Base-by-base conservation (phyloP, 2,113 vertebrate genomes). In the Acanthochromis polyacanthus region DNA sequence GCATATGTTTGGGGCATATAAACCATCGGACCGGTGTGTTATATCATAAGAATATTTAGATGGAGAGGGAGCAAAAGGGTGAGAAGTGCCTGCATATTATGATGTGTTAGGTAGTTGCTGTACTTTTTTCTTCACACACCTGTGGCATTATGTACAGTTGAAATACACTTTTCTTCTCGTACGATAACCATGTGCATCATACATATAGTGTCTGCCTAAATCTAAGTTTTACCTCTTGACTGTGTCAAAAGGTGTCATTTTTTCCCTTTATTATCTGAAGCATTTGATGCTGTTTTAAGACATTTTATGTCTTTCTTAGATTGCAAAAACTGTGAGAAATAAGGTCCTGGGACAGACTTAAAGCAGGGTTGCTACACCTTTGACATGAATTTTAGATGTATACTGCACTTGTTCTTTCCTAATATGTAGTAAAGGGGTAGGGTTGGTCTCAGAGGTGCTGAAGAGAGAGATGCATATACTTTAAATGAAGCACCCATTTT, bases 1-100 rank as follows among this genome's bases (percentile, higher is more conserved):
- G 57, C 87, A 84, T 80, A 65, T 82, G 86, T 85, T 80, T 72
- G 40, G 32, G 73, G 55, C 56, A 62, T 17, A 76, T 81, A 65
- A 68, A 87, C 58, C 67, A n/a, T 23, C 53, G 20, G 23, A 36
- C 53, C 59, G 40, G 65, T 57, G 16, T 43, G 57, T 48, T 61
- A 71, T 68, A 57, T 50, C 65, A 77, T 71, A 52, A 19, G 36
- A 4, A 46, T 71, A 72, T 76, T 40, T 28, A 46, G 36, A 70
- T 46, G 43, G 20, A 78, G 11, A 74, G 17, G 10, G 56, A 59
- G n/a, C 32, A 32, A 40, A 7, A 67, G 10, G 16, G 25, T 36
- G 14, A 0, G 38, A 30, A 60, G 5, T 22, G 22, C 2, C 2
- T 28, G 14, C 11, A 10, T 43, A 50, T 64, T 48, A 45, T 38